phyloP scores from a whole-genome alignment of 1,140 invertebrate species.

The Drosophila micromelanica region DNA sequence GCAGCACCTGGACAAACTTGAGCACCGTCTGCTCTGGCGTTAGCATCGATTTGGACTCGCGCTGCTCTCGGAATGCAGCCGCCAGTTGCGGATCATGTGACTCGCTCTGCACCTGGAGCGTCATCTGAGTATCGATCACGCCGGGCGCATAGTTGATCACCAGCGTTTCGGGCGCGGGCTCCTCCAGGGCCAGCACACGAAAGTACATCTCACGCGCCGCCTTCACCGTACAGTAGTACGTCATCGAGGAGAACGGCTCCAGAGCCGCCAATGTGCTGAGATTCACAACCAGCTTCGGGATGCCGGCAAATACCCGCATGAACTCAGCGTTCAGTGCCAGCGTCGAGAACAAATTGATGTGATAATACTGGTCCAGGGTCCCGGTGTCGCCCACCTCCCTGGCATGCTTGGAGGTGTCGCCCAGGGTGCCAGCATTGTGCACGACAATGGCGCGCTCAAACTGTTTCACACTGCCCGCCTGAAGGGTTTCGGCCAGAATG shows the following conservation, averaged over 20 bases:
- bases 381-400: constrained; percentile 87
- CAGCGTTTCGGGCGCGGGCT: constrained; percentile 86
- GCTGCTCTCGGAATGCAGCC: constrained; percentile 86
- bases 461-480: background rate
- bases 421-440: constrained; percentile 95
- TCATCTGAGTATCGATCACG: constrained; percentile 96
- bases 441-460: constrained; percentile 91
- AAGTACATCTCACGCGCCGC: constrained; percentile 97
- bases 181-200: constrained; percentile 92
- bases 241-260: constrained; percentile 90
- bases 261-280: constrained; percentile 94
- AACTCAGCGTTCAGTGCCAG: constrained; percentile 92
- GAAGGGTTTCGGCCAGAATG: constrained; percentile 48
- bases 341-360: constrained; percentile 92
- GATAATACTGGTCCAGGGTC: constrained; percentile 88
- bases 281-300: constrained; percentile 90
- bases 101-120: constrained; percentile 87
- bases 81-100: constrained; percentile 87
- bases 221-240: constrained; percentile 94
- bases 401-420: constrained; percentile 88
- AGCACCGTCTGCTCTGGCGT: constrained; percentile 90
- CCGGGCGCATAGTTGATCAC: constrained; percentile 97
- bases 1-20: constrained; percentile 90
- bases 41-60: constrained; percentile 88
- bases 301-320: constrained; percentile 85